Conservation (phyloP, 2,797 vertebrate species). For the Cygnus olor region DNA sequence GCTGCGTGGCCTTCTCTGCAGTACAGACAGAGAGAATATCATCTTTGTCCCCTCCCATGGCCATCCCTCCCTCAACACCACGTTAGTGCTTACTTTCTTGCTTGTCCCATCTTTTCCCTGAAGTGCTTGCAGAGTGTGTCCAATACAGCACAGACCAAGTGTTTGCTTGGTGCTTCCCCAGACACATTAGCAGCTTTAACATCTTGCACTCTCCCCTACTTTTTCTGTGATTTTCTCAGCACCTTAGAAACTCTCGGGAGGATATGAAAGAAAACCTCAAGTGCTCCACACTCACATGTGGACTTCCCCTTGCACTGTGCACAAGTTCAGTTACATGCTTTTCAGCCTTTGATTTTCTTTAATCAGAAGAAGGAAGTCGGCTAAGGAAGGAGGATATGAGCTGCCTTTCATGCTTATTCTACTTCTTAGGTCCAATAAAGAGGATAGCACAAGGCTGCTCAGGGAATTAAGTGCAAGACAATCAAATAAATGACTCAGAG, state of each 20-base stretch:
- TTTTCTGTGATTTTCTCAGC: not conserved
- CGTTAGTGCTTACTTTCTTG: not conserved
- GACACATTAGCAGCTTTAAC: not conserved
- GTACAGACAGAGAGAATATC: not conserved
- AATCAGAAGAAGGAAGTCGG: not conserved
- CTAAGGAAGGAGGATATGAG: not conserved
- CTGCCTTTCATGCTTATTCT: slow-evolving; percentile 30
- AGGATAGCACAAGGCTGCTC: not conserved
- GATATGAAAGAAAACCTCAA: not conserved
- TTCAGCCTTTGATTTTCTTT: slow-evolving; percentile 50
- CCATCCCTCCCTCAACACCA: not conserved
- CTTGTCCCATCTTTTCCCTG: not conserved
- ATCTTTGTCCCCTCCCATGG: not conserved
- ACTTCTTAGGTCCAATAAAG: slow-evolving; percentile 34
- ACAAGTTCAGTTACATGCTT: not conserved
- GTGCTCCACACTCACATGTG: not conserved
- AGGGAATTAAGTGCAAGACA: slow-evolving; percentile 13
- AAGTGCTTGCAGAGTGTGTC: not conserved
- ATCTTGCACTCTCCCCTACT: not conserved
- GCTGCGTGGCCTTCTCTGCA: not conserved
- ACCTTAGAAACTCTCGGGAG: not conserved
- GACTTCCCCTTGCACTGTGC: not conserved
- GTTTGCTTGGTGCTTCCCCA: not conserved
- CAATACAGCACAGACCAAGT: not conserved
- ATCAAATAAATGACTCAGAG: slow-evolving; percentile 50